Conservation (phyloP, 2,888 invertebrate genomes). For the Tolmerus cingulatus region DNA sequence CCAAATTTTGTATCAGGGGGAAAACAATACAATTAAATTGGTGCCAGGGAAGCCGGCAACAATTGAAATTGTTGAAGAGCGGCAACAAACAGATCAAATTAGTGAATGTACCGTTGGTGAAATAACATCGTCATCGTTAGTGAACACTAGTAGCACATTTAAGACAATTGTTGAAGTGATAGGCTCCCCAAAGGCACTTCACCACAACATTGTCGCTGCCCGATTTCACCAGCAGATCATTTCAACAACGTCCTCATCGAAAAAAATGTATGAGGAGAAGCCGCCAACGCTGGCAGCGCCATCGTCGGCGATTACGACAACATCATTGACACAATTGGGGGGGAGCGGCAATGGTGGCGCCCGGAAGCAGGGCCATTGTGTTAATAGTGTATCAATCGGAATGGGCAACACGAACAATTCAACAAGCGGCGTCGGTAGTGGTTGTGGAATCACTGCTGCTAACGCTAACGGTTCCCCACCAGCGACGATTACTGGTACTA, state of each 20-base stretch:
- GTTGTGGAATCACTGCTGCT: slow-evolving; percentile 12
- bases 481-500: neutral
- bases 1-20: neutral
- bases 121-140: neutral
- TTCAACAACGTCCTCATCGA: neutral
- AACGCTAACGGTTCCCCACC: neutral
- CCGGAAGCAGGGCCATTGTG: slow-evolving; percentile 24
- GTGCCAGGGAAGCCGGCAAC: neutral
- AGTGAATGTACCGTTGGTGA: neutral
- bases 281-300: neutral
- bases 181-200: slow-evolving; percentile 4
- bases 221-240: neutral
- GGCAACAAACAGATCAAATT: neutral
- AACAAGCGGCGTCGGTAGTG: slow-evolving; percentile 31
- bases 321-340: neutral
- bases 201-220: slow-evolving; percentile 11
- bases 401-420: neutral
- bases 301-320: neutral
- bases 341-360: neutral
- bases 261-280: slow-evolving; percentile 25
- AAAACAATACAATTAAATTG: neutral
- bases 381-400: neutral
- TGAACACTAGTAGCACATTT: neutral
- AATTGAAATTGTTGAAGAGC: neutral
- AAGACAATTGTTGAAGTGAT: slow-evolving; percentile 28